Evolutionary conservation across 2,888 invertebrate genomes (phyloP), one percentile per base, ranked within the genome.

Genomic region (Formica aserva): DNA sequence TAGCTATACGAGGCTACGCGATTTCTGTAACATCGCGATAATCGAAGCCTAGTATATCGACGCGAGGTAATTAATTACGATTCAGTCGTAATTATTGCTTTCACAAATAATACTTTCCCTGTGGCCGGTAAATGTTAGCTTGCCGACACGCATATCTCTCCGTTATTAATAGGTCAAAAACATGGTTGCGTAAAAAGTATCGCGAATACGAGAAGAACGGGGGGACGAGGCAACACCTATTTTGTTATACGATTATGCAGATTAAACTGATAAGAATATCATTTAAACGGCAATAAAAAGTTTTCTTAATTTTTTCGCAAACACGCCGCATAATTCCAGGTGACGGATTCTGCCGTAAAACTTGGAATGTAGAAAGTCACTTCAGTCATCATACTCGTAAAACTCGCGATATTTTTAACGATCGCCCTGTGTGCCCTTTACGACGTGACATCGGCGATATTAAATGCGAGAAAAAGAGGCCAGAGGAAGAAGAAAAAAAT

Each of bases 71-170:
- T 90, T 88, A 89, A 90, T 89, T 90, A 86, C 83, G 29, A 72
- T 52, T 71, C 83, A 84, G 84, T 88, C 78, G 78, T 90, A 89
- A 89, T 89, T 90, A 85, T 85, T 85, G 62, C 87, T 83, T 82
- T 87, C 82, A 69, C 84, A 83, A 83, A 74, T 80, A 76, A 84
- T 75, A 78, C 65, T 82, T 84, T 86, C 83, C 81, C 71, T 32
- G 83, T 83, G 67, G 76, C 78, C 75, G 78, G 63, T 83, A 85
- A 87, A 83, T 80, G 85, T 85, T 84, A 52, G 76, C 72, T 72
- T 55, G 45, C 63, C 48, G 41, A 63, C 67, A 32, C 77, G 80
- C 86, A 84, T 69, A n/a, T 15, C 82, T 82, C 83, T 82, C 82
- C 86, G 84, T 87, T 89, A 87, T 89, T 89, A 86, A 89, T 85